Percentiles rank a stretch among this genome's conserved stretches.
Conservation (phyloP, 2,113 vertebrate genomes). For the Trochalopteron elliotii region DNA sequence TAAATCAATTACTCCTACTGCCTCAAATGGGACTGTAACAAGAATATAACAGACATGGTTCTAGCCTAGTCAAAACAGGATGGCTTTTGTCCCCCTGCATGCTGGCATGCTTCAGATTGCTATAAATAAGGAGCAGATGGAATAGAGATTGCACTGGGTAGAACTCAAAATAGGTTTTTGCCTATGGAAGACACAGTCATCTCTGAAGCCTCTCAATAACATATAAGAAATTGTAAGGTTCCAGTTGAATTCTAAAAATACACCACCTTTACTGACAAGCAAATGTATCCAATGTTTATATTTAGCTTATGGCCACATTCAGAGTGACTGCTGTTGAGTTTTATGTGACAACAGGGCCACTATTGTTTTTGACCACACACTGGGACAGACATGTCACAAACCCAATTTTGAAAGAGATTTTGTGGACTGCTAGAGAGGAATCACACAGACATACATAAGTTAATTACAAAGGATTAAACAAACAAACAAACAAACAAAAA, state of each 20-base stretch:
- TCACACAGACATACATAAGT: background rate
- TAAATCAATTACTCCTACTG: background rate
- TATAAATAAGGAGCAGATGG: background rate
- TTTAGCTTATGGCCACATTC: background rate
- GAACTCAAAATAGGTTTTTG: background rate
- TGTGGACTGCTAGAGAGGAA: background rate
- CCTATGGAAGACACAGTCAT: background rate
- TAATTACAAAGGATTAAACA: background rate
- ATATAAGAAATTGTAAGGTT: background rate
- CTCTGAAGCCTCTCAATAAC: background rate
- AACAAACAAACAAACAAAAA: background rate
- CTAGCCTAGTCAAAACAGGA: background rate
- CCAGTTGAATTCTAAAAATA: constrained; percentile 9
- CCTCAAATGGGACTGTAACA: background rate
- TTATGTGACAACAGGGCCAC: background rate
- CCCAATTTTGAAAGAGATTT: background rate
- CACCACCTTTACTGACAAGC: background rate
- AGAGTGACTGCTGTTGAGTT: background rate
- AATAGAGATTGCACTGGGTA: background rate
- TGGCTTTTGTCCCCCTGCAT: background rate
- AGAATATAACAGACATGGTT: background rate
- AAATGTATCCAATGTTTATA: background rate
- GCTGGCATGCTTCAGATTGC: background rate
- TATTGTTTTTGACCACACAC: background rate
- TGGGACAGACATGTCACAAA: background rate